Evolutionary conservation across 2,888 invertebrate genomes (phyloP).

Genomic region (Chelonus formosanus): DNA sequence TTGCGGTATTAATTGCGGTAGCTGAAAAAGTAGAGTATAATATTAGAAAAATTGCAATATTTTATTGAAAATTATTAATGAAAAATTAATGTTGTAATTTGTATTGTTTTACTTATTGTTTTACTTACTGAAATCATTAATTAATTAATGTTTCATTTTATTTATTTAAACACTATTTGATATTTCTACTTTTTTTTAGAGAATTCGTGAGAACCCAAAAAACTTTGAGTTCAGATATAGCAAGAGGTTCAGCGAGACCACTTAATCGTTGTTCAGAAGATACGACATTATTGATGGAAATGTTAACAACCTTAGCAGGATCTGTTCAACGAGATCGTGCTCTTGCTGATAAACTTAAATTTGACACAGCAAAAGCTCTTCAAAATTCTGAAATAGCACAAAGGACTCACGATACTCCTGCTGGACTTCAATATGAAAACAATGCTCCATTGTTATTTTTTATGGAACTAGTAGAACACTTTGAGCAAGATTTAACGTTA

Average conservation of each 20-base stretch:
- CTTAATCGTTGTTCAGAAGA: constrained; percentile 73
- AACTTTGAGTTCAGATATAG: constrained; percentile 81
- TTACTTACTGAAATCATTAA: no score
- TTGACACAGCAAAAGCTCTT: constrained; percentile 77
- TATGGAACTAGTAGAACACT: constrained; percentile 73
- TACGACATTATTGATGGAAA: constrained; percentile 70
- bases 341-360: constrained; percentile 73
- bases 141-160: no score
- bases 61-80: no score
- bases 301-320: constrained; percentile 71
- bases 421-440: constrained; percentile 80
- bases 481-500: constrained; percentile 75
- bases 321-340: constrained; percentile 72
- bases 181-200: constrained; percentile 53
- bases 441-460: constrained; percentile 77
- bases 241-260: constrained; percentile 74
- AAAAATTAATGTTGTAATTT: no score
- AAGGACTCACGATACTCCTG: constrained; percentile 79
- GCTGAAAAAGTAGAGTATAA: background rate
- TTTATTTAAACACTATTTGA: no score
- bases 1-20: no score
- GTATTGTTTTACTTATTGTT: no score
- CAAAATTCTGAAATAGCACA: constrained; percentile 82
- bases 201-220: constrained; percentile 88
- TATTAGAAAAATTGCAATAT: background rate